Conservation (phyloP, 2,888 invertebrate genomes). For the Eristalinus sepulchralis region DNA sequence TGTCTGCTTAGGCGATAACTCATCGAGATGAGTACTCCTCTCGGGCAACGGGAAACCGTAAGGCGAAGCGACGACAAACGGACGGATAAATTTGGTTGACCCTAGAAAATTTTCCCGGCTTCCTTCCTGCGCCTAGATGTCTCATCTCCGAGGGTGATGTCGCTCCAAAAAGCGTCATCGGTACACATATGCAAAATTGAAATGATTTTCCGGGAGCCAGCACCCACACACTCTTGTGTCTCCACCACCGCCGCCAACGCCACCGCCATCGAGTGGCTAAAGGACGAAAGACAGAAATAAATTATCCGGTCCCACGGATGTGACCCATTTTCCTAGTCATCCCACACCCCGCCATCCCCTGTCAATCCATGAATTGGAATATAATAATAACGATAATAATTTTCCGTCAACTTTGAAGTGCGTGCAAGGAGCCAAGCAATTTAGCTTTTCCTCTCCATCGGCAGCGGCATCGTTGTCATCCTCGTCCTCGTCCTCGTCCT, state of each 20-base stretch:
- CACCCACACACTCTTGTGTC: constrained; percentile 5
- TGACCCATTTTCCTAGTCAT: constrained; percentile 57
- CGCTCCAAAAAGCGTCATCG: not conserved
- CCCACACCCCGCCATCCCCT: not conserved
- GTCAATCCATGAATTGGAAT: constrained; percentile 53
- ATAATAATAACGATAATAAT: constrained; percentile 62
- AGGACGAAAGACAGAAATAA: constrained; percentile 34
- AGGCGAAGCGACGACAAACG: constrained; percentile 28
- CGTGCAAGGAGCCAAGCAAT: constrained; percentile 31
- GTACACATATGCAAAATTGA: constrained; percentile 40
- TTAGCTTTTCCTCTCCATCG: constrained; percentile 10
- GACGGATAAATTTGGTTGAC: constrained; percentile 62
- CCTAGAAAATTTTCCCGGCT: constrained; percentile 44
- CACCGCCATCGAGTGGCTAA: not conserved
- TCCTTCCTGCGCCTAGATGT: constrained; percentile 18
- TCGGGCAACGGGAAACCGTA: not conserved
- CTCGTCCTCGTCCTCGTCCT: too few species aligned
- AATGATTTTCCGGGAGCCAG: constrained; percentile 54
- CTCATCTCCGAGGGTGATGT: not conserved
- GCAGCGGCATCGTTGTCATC: too few species aligned
- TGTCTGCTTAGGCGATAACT: constrained; percentile 46
- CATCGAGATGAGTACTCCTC: constrained; percentile 11
- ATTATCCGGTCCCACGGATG: constrained; percentile 56
- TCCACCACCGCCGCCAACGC: not conserved
- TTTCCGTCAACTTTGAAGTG: constrained; percentile 59